Evolutionary conservation across 1,140 invertebrate species (phyloP), one percentile per base, ranked within the genome.

Genomic region (Idris sp.): DNA sequence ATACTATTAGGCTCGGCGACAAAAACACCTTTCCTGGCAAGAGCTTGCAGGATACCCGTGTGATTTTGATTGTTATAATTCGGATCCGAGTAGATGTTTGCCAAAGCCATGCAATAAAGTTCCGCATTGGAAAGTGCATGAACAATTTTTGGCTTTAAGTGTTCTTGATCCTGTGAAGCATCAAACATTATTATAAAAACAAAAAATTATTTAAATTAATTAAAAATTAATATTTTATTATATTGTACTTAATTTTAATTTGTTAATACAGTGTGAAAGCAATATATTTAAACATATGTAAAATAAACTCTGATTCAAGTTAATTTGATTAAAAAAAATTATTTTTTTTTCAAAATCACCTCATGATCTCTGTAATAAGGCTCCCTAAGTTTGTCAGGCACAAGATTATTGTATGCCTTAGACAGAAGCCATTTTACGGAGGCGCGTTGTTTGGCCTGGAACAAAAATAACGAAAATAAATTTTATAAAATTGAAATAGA

Each of bases 361-460:
- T 98, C 95, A 88, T 97, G 93, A 91, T 98, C 96, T 82, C 93
- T 91, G 88, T 98, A 98, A 87, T 98, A 98, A 44, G 97, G 97
- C 84, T 98, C 96, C 79, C 91, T 91, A 19, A 98, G 90, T 84
- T 98, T 96, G 80, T 97, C 93, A 76, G 97, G 97, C 81, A 98
- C 94, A 85, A 94, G 93, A 89, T 97, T 96, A 88, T 97, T 97
- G 90, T 97, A 98, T 59, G 97, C 96, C 89, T 98, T 98, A 76
- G 95, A 95, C 46, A 99, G 90, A 73, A 99, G 92, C 97, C 97
- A 99, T 92, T 97, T 95, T 80, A 99, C 92, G 80, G 97, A 98
- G 79, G 97, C 96, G 88, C 96, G 91, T 87, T 98, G 95, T 90
- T 98, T 98, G 78, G 97, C 97, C 97, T 99, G 91, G 26, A 93